A percentile compares a stretch with the other conserved stretches of the same genome.
Evolutionary conservation across 2,888 invertebrate species (phyloP).

Genomic region (Eupeodes luniger): DNA sequence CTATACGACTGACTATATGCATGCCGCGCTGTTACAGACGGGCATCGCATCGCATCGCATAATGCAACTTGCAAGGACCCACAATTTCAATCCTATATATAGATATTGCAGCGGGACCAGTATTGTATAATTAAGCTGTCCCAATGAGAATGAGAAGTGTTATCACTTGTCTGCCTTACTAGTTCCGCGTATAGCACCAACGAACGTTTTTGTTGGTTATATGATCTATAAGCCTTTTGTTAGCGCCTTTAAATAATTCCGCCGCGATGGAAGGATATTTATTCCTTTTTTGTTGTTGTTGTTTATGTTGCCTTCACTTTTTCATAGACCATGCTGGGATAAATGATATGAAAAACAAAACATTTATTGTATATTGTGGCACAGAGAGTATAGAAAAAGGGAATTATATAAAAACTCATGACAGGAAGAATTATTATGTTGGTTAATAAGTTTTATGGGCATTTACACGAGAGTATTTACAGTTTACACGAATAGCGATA

Average conservation of each 20-base stretch:
- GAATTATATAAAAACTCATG: constrained; percentile 61
- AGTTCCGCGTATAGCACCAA: constrained; percentile 15
- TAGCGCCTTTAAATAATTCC: constrained; percentile 63
- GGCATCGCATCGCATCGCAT: background rate
- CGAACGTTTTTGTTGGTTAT: background rate
- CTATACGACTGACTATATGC: background rate
- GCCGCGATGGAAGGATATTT: constrained; percentile 58
- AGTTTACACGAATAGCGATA: background rate
- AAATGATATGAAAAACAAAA: constrained; percentile 60
- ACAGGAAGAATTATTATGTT: constrained; percentile 63
- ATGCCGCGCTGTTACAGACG: background rate
- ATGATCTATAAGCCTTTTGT: constrained; percentile 36
- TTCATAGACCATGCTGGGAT: constrained; percentile 47
- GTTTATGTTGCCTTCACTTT: background rate
- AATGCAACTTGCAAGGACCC: constrained; percentile 8
- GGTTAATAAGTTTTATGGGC: constrained; percentile 60
- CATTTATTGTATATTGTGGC: constrained; percentile 36
- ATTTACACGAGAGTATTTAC: constrained; percentile 27
- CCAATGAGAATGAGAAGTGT: constrained; percentile 53
- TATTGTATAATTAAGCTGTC: constrained; percentile 70
- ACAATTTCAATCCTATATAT: background rate
- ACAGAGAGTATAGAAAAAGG: constrained; percentile 46
- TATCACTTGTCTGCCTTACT: constrained; percentile 59
- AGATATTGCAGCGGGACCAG: constrained; percentile 38
- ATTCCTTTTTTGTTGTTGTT: constrained; percentile 21